Evolutionary conservation across 2,797 vertebrate species (phyloP).

Genomic region (Anisognathus igniventris): DNA sequence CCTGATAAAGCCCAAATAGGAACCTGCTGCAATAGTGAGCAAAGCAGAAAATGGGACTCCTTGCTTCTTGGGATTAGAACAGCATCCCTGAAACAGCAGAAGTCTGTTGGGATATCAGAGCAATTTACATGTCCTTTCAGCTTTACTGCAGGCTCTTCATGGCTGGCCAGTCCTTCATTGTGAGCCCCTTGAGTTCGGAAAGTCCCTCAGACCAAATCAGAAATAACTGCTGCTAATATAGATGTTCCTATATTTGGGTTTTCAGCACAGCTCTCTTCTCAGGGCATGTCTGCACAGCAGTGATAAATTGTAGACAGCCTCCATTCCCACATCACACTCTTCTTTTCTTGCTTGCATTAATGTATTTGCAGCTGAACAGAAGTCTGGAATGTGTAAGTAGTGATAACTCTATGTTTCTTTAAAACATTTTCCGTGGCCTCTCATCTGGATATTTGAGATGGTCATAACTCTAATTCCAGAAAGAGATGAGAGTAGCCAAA

Average conservation of each 20-base stretch:
- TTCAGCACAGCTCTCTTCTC: conserved; percentile 55
- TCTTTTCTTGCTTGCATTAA: conserved; percentile 62
- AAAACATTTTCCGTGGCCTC: conserved; percentile 47
- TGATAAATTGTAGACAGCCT: conserved; percentile 64
- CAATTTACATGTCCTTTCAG: conserved; percentile 65
- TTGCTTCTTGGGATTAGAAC: conserved; percentile 44
- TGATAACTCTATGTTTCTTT: conserved; percentile 59
- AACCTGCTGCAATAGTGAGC: not conserved
- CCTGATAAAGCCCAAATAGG: not conserved
- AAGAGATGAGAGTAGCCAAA: conserved; percentile 24
- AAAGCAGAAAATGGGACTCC: conserved; percentile 19
- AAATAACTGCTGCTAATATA: conserved; percentile 58
- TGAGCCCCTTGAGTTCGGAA: conserved; percentile 56
- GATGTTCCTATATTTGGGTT: conserved; percentile 61
- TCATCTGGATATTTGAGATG: conserved; percentile 59
- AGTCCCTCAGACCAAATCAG: conserved; percentile 60
- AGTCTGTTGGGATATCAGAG: conserved; percentile 41
- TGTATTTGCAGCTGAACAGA: conserved; percentile 60
- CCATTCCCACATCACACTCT: conserved; percentile 54
- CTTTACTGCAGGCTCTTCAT: conserved; percentile 58
- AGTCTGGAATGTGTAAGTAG: conserved; percentile 63
- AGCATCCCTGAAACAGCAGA: conserved; percentile 49
- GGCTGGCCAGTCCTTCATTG: conserved; percentile 57
- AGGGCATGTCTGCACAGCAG: conserved; percentile 64
- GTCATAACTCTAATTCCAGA: conserved; percentile 54